Evolutionary conservation across 2,888 invertebrate species (phyloP).

Genomic region (Molanna angustata): DNA sequence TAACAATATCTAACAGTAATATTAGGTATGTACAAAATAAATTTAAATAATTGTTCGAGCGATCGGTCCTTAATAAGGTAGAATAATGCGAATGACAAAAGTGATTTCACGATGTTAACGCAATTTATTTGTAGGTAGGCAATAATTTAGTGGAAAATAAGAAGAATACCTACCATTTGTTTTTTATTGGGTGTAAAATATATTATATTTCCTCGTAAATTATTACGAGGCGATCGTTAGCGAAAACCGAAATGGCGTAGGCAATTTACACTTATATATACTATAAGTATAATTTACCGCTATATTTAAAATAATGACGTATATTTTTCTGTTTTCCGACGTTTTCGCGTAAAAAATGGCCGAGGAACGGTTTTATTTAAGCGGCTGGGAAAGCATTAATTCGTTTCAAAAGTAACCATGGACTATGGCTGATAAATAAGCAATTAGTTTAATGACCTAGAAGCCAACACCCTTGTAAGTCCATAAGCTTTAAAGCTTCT

Average conservation of each 20-base stretch:
- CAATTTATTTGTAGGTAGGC: too few relatives aligned
- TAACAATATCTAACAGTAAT: too few relatives aligned
- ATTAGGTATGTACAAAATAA: too few relatives aligned
- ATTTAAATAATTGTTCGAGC: too few relatives aligned
- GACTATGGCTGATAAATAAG: constrained; percentile 27
- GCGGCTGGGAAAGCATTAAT: constrained; percentile 23
- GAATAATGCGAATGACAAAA: neutral
- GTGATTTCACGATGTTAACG: neutral
- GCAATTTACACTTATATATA: neutral
- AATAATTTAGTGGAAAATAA: too few relatives aligned
- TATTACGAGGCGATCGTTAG: neutral
- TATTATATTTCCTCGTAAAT: neutral
- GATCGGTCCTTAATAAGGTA: neutral
- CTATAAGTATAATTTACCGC: neutral
- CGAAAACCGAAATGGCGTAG: neutral
- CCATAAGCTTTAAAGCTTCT: constrained; percentile 6
- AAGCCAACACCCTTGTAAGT: constrained; percentile 23
- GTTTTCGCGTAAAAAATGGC: constrained; percentile 1
- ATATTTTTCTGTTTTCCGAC: neutral
- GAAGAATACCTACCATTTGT: neutral
- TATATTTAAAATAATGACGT: constrained; percentile 4
- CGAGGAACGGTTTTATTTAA: constrained; percentile 14
- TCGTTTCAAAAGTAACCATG: constrained; percentile 22
- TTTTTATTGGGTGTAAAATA: neutral
- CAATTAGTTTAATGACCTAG: constrained; percentile 30